Evolutionary conservation across 1,140 invertebrate species (phyloP).

Genomic region (Zaprionus davidi): DNA sequence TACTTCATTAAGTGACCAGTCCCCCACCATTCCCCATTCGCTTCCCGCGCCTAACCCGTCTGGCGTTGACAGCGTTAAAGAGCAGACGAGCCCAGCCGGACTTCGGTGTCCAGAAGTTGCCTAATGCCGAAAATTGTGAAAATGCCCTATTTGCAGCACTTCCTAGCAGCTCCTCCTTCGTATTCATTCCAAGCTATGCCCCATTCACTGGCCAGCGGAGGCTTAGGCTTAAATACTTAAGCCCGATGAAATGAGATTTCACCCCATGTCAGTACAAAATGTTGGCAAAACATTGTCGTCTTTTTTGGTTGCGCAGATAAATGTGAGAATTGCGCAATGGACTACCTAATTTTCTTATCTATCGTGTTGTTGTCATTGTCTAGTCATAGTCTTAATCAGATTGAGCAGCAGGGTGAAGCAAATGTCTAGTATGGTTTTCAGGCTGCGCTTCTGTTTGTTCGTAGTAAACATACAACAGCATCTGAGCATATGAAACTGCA

Average conservation of each 20-base stretch:
- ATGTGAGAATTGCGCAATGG: slow-evolving; percentile 59
- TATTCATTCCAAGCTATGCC: background rate
- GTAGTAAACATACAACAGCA: no score
- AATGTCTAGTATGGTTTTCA: no score
- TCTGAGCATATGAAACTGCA: no score
- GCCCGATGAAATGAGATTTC: slow-evolving; percentile 74
- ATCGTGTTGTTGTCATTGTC: background rate
- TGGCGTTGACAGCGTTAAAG: slow-evolving; percentile 48
- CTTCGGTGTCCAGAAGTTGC: slow-evolving; percentile 33
- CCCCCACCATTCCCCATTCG: background rate
- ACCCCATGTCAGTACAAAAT: slow-evolving; percentile 52
- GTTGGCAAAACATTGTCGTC: slow-evolving; percentile 13
- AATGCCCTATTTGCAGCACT: slow-evolving; percentile 18
- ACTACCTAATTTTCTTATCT: background rate
- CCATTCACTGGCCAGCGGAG: background rate
- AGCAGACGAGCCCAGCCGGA: slow-evolving; percentile 8
- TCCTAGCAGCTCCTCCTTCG: no score
- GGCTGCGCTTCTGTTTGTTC: no score
- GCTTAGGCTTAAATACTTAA: slow-evolving; percentile 71
- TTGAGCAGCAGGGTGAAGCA: no score
- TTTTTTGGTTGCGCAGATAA: background rate
- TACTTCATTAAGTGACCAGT: slow-evolving; percentile 66
- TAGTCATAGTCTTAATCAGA: no score
- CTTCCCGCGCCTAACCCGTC: slow-evolving; percentile 20
- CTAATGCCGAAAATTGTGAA: slow-evolving; percentile 47